These are phyloP conservation scores for Goniozus legneri DNA, from an alignment of 1,140 invertebrate species.

Conservation along the genomic window DNA sequence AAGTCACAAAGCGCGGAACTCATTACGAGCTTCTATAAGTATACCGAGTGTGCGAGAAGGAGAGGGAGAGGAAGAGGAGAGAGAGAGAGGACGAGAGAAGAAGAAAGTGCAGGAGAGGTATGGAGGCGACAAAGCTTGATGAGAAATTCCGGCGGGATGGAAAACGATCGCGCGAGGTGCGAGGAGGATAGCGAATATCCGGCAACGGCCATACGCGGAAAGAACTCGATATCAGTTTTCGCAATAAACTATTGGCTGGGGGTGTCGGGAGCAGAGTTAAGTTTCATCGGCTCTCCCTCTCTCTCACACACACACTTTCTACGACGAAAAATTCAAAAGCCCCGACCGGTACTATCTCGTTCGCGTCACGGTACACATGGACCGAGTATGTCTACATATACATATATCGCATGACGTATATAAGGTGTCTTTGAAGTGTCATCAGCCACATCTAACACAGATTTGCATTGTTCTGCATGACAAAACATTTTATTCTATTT, in stretches of 20 bases:
- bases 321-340: background rate
- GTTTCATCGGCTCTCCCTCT: background rate
- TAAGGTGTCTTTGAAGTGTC: no score
- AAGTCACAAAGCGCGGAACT: slow-evolving; percentile 19
- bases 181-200: background rate
- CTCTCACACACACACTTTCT: background rate
- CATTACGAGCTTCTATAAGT: slow-evolving; percentile 21
- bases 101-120: no score
- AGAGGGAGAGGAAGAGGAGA: background rate
- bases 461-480: no score
- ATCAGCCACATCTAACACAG: no score
- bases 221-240: background rate
- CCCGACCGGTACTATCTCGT: no score
- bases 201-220: background rate
- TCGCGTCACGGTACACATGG: no score
- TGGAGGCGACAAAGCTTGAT: slow-evolving; percentile 17
- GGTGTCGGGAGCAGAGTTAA: background rate
- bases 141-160: slow-evolving; percentile 26
- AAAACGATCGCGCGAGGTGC: no score
- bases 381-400: no score
- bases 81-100: background rate
- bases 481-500: no score
- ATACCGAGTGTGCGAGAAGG: no score
- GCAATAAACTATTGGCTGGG: background rate
- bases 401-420: no score